phyloP scores from a whole-genome alignment of 2,797 vertebrate species.

The Rhodeus uyekii region DNA sequence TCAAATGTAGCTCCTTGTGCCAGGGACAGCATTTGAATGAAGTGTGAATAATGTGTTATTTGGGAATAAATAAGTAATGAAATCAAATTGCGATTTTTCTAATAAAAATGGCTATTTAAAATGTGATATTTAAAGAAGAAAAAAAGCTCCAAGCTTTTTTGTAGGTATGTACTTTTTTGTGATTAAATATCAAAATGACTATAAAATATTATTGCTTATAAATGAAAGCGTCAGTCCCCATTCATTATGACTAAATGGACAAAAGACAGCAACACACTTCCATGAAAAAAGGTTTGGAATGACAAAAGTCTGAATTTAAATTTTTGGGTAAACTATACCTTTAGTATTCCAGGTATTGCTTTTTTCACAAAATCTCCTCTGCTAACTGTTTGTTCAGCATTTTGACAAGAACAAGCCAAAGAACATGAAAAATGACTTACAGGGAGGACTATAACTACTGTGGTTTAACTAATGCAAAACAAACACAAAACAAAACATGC shows the following conservation, averaged over 20 bases:
- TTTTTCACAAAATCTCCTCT: not conserved
- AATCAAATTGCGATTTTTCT: not conserved
- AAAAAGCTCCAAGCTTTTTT: not conserved
- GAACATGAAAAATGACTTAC: constrained; percentile 7
- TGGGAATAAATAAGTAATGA: not conserved
- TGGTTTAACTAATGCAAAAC: not conserved
- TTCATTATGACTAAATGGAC: not conserved
- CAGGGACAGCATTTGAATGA: not conserved
- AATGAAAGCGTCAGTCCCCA: not conserved
- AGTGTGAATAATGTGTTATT: not conserved
- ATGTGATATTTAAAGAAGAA: not conserved
- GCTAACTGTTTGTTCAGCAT: constrained; percentile 1
- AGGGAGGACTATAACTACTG: not conserved
- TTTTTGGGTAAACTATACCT: not conserved
- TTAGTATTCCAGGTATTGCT: not conserved
- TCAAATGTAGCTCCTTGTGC: not conserved
- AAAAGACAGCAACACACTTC: not conserved
- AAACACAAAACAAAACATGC: constrained; percentile 18
- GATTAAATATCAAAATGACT: not conserved
- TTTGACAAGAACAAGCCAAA: constrained; percentile 16
- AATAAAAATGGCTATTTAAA: not conserved
- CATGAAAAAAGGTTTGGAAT: not conserved
- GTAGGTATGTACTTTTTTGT: too few relatives aligned
- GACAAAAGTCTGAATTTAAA: not conserved
- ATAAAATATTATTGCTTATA: not conserved